phyloP scores from a whole-genome alignment of 2,113 vertebrate genomes.

The Donacobius atricapilla region DNA sequence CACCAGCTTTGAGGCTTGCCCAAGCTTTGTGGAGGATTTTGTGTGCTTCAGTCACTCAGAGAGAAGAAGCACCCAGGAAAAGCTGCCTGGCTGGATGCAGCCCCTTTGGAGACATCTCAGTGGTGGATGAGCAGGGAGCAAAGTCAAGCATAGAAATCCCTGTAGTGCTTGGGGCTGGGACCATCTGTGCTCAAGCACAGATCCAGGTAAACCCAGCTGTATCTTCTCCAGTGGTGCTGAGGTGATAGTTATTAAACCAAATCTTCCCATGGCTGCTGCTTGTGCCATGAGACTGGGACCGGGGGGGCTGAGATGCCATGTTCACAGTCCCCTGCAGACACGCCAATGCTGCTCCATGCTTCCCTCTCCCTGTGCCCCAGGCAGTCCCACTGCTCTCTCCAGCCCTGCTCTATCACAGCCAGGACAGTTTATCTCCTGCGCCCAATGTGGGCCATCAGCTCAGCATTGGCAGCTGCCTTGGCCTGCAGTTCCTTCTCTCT shows the following conservation, averaged over 20 bases:
- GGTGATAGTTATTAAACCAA: neutral
- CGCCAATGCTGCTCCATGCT: fast-evolving
- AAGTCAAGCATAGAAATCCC: neutral
- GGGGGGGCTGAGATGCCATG: fast-evolving
- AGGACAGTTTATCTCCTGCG: slow-evolving; percentile 66
- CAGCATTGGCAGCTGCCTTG: slow-evolving; percentile 79
- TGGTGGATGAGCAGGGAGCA: fast-evolving
- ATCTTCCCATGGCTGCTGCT: neutral
- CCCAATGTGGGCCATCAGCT: slow-evolving; percentile 83
- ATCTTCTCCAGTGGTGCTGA: neutral
- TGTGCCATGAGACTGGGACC: fast-evolving
- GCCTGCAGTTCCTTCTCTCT: slow-evolving; percentile 82
- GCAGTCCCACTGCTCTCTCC: fast-evolving
- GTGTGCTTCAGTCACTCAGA: neutral
- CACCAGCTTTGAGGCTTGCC: fast-evolving
- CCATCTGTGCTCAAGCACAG: neutral
- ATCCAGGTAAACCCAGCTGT: neutral
- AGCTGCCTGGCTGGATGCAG: neutral
- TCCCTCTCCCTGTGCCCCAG: fast-evolving
- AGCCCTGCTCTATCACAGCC: neutral
- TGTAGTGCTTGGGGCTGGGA: neutral
- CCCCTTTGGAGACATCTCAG: neutral
- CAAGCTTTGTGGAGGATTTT: neutral
- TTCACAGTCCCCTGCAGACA: neutral
- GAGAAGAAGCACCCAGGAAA: neutral